Evolutionary conservation across 2,113 vertebrate species (phyloP).

Genomic region (Genyomyrus donnyi): DNA sequence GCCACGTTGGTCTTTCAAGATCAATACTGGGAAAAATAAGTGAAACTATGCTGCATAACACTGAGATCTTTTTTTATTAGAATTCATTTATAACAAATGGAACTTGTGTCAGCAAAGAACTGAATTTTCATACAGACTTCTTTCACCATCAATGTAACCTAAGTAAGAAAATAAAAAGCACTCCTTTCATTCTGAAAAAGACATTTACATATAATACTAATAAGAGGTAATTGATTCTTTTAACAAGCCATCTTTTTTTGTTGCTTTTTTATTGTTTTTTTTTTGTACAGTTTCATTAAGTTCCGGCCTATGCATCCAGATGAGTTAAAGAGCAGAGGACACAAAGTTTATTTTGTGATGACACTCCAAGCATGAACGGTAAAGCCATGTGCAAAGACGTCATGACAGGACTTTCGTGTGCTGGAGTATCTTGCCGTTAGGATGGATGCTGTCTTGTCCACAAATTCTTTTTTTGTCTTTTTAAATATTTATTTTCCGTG

Average conservation of each 20-base stretch:
- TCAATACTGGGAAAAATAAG: slow-evolving; percentile 51
- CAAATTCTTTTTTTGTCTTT: slow-evolving; percentile 40
- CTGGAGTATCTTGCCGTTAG: slow-evolving; percentile 67
- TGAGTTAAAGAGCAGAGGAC: slow-evolving; percentile 90
- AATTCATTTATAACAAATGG: slow-evolving; percentile 99
- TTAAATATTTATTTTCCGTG: slow-evolving; percentile 42
- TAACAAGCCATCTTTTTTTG: slow-evolving; percentile 81
- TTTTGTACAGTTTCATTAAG: slow-evolving; percentile 67
- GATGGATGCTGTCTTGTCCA: slow-evolving; percentile 43
- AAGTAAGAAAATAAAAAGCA: slow-evolving; percentile 99
- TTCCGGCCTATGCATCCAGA: slow-evolving; percentile 99
- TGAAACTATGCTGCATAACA: slow-evolving; percentile 89
- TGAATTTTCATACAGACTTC: slow-evolving; percentile 92
- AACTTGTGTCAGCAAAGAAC: slow-evolving; percentile 99
- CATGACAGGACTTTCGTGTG: slow-evolving; percentile 50
- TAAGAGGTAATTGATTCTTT: slow-evolving; percentile 84
- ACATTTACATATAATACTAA: slow-evolving; percentile 89
- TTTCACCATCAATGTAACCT: slow-evolving; percentile 86
- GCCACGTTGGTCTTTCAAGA: slow-evolving; percentile 52
- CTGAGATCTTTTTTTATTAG: slow-evolving; percentile 97
- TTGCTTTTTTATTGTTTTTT: slow-evolving; percentile 51
- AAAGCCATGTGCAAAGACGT: slow-evolving; percentile 86
- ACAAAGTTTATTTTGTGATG: slow-evolving; percentile 90
- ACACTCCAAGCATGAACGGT: slow-evolving; percentile 92
- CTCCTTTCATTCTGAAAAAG: slow-evolving; percentile 87